Conservation (phyloP, 2,113 vertebrate genomes). For the Tringa solitaria region DNA sequence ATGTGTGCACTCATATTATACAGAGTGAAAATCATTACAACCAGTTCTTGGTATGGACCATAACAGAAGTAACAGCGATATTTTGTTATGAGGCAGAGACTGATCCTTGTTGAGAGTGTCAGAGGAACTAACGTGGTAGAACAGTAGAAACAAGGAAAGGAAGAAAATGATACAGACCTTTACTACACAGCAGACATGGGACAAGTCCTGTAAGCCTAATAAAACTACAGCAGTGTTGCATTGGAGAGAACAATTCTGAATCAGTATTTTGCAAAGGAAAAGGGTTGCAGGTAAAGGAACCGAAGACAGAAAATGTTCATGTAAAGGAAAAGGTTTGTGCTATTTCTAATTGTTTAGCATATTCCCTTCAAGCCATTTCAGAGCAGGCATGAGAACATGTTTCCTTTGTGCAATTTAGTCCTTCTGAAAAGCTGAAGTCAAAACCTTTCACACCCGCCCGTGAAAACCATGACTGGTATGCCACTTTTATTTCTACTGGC, state of each 20-base stretch:
- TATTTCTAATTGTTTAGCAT: not conserved
- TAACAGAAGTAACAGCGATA: not conserved
- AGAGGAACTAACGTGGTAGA: not conserved
- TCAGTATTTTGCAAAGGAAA: not conserved
- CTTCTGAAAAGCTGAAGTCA: not conserved
- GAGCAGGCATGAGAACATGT: not conserved
- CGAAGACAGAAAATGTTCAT: not conserved
- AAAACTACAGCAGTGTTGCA: not conserved
- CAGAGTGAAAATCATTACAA: not conserved
- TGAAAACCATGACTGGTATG: not conserved
- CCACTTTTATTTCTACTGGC: not conserved
- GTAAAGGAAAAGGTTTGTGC: not conserved
- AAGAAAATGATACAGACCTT: not conserved
- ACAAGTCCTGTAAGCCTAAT: not conserved
- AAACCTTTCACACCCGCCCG: not conserved
- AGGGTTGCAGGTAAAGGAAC: not conserved
- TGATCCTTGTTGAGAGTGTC: not conserved
- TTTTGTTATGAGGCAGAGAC: not conserved
- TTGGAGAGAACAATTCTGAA: not conserved
- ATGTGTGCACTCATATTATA: not conserved
- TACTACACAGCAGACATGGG: not conserved
- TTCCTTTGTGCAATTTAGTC: not conserved
- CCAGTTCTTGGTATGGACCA: not conserved
- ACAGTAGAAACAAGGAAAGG: not conserved
- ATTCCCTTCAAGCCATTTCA: not conserved